Conservation (phyloP, 2,113 vertebrate genomes). For the Australoheros scitulus region DNA sequence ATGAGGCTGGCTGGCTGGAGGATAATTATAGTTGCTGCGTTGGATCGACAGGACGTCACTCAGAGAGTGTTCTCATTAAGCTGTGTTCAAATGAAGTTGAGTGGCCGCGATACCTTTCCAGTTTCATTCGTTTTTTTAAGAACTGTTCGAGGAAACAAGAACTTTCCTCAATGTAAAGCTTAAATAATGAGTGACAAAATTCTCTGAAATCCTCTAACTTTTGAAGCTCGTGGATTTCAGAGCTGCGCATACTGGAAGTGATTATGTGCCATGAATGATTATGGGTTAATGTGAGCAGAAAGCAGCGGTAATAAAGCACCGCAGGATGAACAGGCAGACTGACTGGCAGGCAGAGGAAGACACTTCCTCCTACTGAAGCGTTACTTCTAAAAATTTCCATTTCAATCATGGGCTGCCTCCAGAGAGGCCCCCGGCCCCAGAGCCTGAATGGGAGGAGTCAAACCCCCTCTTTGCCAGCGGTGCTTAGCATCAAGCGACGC, state of each 20-base stretch:
- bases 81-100: background rate
- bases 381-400: slow-evolving; percentile 74
- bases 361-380: slow-evolving; percentile 60
- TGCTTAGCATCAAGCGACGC: slow-evolving; percentile 59
- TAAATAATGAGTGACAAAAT: background rate
- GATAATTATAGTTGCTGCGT: background rate
- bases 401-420: slow-evolving; percentile 70
- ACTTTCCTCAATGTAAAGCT: background rate
- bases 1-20: background rate
- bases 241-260: slow-evolving; percentile 8
- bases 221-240: slow-evolving; percentile 1
- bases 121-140: background rate
- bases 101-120: background rate
- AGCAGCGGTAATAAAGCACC: slow-evolving; percentile 59
- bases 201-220: background rate
- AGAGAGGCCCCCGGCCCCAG: slow-evolving; percentile 50
- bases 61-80: background rate
- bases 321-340: slow-evolving; percentile 46
- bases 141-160: background rate
- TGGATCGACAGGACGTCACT: slow-evolving; percentile 6
- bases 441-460: slow-evolving; percentile 68
- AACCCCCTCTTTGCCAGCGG: slow-evolving; percentile 68
- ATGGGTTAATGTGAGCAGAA: slow-evolving; percentile 43
- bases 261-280: slow-evolving; percentile 57
- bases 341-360: slow-evolving; percentile 52